phyloP scores from a whole-genome alignment of 2,113 vertebrate genomes.

The Cebus imitator region DNA sequence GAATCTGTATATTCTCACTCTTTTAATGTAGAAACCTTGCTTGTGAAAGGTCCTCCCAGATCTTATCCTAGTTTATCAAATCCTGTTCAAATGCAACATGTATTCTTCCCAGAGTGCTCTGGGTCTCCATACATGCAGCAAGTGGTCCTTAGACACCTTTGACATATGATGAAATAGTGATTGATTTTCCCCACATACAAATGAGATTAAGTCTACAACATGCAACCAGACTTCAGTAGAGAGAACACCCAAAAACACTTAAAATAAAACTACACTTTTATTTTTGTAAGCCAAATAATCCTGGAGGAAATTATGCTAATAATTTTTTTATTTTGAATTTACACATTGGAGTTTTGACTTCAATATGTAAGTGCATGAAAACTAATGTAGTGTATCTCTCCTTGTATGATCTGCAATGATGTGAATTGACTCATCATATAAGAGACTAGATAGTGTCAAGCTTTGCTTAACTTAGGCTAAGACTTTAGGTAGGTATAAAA shows the following conservation, averaged over 20 bases:
- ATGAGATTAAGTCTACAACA: neutral
- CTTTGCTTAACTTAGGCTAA: neutral
- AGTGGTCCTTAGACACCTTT: neutral
- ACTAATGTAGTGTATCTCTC: neutral
- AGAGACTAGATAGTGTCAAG: neutral
- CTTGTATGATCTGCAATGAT: neutral
- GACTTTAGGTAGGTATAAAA: neutral
- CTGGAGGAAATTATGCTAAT: neutral
- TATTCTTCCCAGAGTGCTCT: neutral
- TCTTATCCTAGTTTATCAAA: neutral
- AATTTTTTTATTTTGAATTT: neutral
- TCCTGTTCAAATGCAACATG: neutral
- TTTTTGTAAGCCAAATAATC: neutral
- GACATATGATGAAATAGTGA: neutral
- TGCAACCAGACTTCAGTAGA: neutral
- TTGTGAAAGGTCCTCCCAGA: neutral
- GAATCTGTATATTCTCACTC: neutral
- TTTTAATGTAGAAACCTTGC: neutral
- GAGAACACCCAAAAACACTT: neutral
- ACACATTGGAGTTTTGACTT: neutral
- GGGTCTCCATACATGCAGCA: neutral
- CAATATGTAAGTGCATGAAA: neutral
- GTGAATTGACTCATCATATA: neutral
- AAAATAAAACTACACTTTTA: neutral
- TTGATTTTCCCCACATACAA: neutral